Base-by-base conservation (phyloP, 1,140 invertebrate genomes). In the Drosophila takahashii region DNA sequence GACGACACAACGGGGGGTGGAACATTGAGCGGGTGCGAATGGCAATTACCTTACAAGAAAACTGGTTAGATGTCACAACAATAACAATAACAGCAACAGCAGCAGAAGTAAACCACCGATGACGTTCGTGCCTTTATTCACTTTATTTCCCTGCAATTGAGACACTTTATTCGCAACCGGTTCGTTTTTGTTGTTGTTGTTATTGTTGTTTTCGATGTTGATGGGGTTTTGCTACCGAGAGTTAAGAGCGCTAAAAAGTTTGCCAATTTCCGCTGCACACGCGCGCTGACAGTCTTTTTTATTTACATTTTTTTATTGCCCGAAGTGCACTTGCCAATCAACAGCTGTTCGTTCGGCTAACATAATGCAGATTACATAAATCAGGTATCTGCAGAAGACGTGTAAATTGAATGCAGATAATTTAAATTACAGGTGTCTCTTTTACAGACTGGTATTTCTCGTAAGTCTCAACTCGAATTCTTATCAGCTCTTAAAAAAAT, bases 131-230 rank as follows among this genome's bases (percentile, higher is more conserved):
- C 9, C 9, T 22, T 29, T 16, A 34, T 37, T 51, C 29, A 29
- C 36, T 44, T 77, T 39, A 70, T 48, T 77, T 77, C 45, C 45
- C 42, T 61, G 73, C 73, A 77, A 77, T 77, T 51, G 62, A 69
- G 56, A 51, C 71, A 66, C 47, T 75, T 77, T 79, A 73, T 47
- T 50, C 69, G 50, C 54, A 76, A 84, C 54, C 64, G 72, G 77
- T 76, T 79, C 39, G 34, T 52, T n/a, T n/a, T n/a, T 27, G 16
- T 54, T 41, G 32, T 11, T n/a, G 36, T n/a, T n/a, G 8, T 4
- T 4, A 3, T 22, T 22, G 22, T 22, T 22, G 22, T 22, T 22
- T 22, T 22, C 3, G 22, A 22, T 22, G 41, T 16, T 50, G 48
- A 34, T 13, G 48, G 27, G 11, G 48, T 11, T 51, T 50, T 34